These are phyloP conservation scores for Pangasius larnaudii DNA, from an alignment of 2,797 vertebrate genomes.

Conservation along the genomic window DNA sequence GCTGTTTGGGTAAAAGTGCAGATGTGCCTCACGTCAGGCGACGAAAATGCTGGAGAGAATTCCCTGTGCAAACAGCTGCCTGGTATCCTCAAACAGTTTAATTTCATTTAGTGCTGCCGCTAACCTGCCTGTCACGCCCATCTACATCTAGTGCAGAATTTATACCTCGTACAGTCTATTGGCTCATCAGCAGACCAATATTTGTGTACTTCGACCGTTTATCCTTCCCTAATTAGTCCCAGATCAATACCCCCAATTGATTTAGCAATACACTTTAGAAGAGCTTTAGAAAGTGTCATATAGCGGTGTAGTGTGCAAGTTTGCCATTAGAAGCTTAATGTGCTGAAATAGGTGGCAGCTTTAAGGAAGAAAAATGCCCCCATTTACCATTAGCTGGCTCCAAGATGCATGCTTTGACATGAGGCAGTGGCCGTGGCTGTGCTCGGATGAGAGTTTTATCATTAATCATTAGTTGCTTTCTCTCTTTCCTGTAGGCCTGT, in stretches of 20 bases:
- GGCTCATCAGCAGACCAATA: constrained; percentile 76
- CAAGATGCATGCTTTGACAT: constrained; percentile 65
- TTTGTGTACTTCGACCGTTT: constrained; percentile 79
- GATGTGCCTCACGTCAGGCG: constrained; percentile 34
- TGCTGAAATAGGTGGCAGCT: constrained; percentile 70
- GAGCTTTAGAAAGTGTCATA: constrained; percentile 73
- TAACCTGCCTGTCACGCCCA: constrained; percentile 54
- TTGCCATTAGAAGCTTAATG: constrained; percentile 65
- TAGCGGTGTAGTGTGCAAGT: constrained; percentile 71
- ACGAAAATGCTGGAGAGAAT: constrained; percentile 39
- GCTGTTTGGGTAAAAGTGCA: constrained; percentile 14
- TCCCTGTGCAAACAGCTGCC: constrained; percentile 51
- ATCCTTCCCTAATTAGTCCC: constrained; percentile 82
- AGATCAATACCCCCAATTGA: constrained; percentile 83
- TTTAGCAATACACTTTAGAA: constrained; percentile 72
- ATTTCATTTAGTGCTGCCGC: constrained; percentile 56
- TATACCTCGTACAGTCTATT: constrained; percentile 70
- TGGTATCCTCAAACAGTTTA: constrained; percentile 55
- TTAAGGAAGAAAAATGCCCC: constrained; percentile 43
- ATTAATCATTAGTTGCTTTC: constrained; percentile 76
- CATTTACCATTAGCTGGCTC: constrained; percentile 60
- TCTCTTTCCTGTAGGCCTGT: constrained; percentile 69
- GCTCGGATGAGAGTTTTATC: constrained; percentile 68
- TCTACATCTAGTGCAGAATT: constrained; percentile 70
- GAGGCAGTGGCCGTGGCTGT: constrained; percentile 67